phyloP scores from a whole-genome alignment of 2,113 vertebrate genomes.

The Ophthalmolycus amberensis region DNA sequence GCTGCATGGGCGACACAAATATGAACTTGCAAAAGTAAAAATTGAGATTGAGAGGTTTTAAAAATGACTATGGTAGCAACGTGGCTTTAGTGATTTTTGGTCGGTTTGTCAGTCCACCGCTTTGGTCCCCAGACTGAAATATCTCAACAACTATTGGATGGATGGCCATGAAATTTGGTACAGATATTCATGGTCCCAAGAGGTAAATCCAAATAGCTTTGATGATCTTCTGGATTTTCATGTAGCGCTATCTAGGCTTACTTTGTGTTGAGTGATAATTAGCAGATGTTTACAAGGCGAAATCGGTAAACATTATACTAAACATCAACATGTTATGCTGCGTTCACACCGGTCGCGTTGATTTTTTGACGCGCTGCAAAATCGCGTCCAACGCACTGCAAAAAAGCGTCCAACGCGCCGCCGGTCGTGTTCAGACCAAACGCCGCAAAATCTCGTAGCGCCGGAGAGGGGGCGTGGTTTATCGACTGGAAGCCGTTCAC shows the following conservation, averaged over 20 bases:
- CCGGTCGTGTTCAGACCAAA: too few species aligned
- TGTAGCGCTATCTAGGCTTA: background rate
- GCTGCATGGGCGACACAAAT: background rate
- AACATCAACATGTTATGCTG: background rate
- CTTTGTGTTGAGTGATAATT: background rate
- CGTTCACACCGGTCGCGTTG: too few species aligned
- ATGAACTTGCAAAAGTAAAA: background rate
- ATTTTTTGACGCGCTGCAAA: too few species aligned
- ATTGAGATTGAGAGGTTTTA: background rate
- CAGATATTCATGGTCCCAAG: background rate
- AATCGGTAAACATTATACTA: background rate
- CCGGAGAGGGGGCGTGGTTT: too few species aligned
- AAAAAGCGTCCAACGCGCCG: too few species aligned
- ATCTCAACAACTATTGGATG: background rate
- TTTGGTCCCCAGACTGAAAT: background rate
- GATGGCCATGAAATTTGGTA: background rate
- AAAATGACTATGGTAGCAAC: background rate
- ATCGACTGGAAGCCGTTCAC: too few species aligned
- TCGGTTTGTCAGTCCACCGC: background rate
- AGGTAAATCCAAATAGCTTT: background rate
- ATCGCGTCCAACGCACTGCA: too few species aligned
- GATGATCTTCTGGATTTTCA: background rate
- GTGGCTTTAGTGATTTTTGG: background rate
- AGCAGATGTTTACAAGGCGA: background rate
- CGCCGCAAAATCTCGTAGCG: too few species aligned